phyloP scores from a whole-genome alignment of 2,113 vertebrate species.

The Gallinago undulata region DNA sequence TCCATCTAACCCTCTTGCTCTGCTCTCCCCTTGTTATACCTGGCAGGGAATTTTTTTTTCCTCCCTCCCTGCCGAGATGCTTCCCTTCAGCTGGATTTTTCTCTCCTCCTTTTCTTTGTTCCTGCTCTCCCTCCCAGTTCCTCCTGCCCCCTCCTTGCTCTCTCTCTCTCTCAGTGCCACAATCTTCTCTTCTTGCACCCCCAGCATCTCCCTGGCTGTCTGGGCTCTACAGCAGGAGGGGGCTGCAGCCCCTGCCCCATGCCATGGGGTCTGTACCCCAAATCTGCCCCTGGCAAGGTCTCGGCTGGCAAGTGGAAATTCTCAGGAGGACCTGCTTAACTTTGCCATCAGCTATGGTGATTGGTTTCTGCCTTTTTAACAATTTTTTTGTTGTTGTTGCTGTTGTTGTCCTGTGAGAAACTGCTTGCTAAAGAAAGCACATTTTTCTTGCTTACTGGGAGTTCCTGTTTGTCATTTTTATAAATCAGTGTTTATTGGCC shows the following conservation, averaged over 20 bases:
- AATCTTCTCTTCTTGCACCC: fast-evolving
- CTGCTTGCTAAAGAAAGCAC: slow-evolving; percentile 33
- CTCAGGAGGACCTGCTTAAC: background rate
- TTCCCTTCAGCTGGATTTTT: background rate
- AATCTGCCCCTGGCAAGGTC: background rate
- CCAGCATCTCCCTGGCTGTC: background rate
- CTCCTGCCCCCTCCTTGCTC: background rate
- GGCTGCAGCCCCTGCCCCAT: background rate
- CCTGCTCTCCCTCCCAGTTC: background rate
- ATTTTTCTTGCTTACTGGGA: slow-evolving; percentile 63
- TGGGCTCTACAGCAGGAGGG: background rate
- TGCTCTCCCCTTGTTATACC: background rate
- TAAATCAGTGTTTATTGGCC: slow-evolving; percentile 74
- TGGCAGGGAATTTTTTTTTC: background rate
- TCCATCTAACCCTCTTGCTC: background rate
- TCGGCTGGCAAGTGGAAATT: background rate
- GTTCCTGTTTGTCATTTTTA: slow-evolving; percentile 74
- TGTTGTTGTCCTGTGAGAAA: slow-evolving; percentile 9
- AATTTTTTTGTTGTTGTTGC: background rate
- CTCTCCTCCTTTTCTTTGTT: background rate
- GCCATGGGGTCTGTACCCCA: background rate
- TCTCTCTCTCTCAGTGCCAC: background rate
- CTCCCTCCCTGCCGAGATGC: background rate
- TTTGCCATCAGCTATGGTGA: background rate
- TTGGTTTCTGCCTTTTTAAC: background rate